Conservation (phyloP, 2,797 vertebrate genomes). For the Phrynocephalus vlangalii region DNA sequence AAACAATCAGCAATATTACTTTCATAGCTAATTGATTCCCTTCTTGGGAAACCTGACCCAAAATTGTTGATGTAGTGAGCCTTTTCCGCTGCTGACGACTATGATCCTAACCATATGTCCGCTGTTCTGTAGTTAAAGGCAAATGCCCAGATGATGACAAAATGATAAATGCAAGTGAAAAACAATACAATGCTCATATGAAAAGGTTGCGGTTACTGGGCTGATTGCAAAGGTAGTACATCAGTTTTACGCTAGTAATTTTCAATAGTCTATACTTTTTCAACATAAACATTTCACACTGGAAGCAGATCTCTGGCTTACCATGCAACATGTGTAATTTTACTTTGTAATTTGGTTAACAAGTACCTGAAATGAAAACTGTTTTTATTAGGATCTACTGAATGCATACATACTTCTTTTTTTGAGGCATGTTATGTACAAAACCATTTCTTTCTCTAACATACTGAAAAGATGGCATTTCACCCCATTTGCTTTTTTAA, state of each 20-base stretch:
- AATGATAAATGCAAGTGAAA: conserved; percentile 55
- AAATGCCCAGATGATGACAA: conserved; percentile 38
- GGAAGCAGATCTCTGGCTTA: neutral
- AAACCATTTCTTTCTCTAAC: conserved; percentile 2
- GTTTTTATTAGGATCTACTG: conserved; percentile 13
- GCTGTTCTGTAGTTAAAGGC: conserved; percentile 45
- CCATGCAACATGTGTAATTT: conserved; percentile 28
- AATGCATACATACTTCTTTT: neutral
- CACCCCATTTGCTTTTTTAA: neutral
- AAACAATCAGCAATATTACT: conserved; percentile 32
- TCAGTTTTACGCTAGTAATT: conserved; percentile 20
- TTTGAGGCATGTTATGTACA: conserved; percentile 33
- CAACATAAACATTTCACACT: conserved; percentile 20
- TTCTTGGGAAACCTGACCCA: conserved; percentile 34
- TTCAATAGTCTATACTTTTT: conserved; percentile 1
- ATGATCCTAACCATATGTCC: conserved; percentile 46
- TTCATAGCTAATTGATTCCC: conserved; percentile 26
- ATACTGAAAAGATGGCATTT: neutral
- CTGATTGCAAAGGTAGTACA: conserved; percentile 34
- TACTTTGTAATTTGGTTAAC: conserved; percentile 17
- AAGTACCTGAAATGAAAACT: conserved; percentile 43
- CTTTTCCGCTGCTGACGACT: conserved; percentile 33
- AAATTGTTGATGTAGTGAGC: conserved; percentile 27
- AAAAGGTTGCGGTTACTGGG: conserved; percentile 46
- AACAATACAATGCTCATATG: conserved; percentile 32